Evolutionary conservation across 2,888 invertebrate species (phyloP), one percentile per base, ranked within the genome.

Genomic region (Scelioninae gen. 1): DNA sequence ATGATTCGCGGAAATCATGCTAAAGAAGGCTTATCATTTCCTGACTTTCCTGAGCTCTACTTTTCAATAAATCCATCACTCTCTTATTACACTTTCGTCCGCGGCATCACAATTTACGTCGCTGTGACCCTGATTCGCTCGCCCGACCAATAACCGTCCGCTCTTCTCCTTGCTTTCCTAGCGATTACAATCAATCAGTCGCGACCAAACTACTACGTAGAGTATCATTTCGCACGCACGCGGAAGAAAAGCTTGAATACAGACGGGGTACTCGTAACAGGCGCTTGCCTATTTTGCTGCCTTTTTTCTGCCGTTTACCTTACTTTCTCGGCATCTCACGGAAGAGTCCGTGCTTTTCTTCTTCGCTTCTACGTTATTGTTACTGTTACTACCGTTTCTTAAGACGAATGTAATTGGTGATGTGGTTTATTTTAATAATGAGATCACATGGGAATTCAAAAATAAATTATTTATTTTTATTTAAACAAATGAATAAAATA

Each of bases 31-130:
- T 6, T 71, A 43, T 71, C 69, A 49, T 82, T 82, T 71, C 60
- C 82, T 56, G 75, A 71, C 77, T 82, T 82, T 77, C 77, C 55
- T 68, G 66, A 82, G 82, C 72, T 77, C 82, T 34, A 82, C 82
- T 82, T 82, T 66, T 82, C 77, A 60, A 75, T 65, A 49, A 65
- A 66, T 78, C 49, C 78, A 58, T 78, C 78, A 58, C 51, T 49
- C 69, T 56, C 45, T 63, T 34, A 55, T 71, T 63, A 63, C 82
- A 78, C 82, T 82, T 82, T 82, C 82, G 63, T 72, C 60, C 66
- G 66, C 31, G 58, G 68, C 62, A 51, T 74, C 32, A 49, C 69
- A 75, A 75, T 75, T 72, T 75, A 23, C 75, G 65, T 56, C 45
- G 55, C 47, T 29, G 60, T 76, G 77, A 72, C 77, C 72, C 72